Conservation (phyloP, 53 echinoderm and acorn worm genomes). For the Patiria pectinifera region DNA sequence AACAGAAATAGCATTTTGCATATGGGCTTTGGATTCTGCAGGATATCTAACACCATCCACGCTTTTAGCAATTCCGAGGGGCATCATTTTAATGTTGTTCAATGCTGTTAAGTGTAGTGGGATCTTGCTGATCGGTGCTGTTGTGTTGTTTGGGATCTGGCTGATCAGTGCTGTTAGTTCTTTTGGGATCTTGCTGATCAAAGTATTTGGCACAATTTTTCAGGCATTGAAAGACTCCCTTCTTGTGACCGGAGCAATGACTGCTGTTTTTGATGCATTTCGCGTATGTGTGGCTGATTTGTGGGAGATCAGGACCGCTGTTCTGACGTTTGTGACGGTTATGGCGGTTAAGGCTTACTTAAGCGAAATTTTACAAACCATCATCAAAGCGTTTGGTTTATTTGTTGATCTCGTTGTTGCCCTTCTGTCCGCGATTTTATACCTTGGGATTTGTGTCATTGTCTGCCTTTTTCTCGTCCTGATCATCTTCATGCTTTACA, state of each 20-base stretch:
- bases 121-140: no score
- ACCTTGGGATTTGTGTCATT: conserved; percentile 5
- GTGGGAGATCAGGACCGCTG: neutral
- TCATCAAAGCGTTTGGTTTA: conserved; percentile 4
- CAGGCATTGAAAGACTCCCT: neutral
- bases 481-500: conserved; percentile 25
- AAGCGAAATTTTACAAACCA: neutral
- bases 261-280: neutral
- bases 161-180: neutral
- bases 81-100: neutral
- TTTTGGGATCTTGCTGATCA: no score
- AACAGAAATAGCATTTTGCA: neutral
- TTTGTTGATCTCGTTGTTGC: neutral
- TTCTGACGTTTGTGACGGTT: neutral
- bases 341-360: neutral
- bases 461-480: neutral
- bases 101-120: neutral
- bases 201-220: neutral
- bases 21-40: neutral
- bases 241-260: neutral
- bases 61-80: neutral
- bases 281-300: neutral
- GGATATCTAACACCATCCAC: neutral
- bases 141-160: neutral
- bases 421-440: neutral